These are phyloP conservation scores for Hyalella azteca DNA, from an alignment of 2,888 invertebrate species.

Conservation along the genomic window DNA sequence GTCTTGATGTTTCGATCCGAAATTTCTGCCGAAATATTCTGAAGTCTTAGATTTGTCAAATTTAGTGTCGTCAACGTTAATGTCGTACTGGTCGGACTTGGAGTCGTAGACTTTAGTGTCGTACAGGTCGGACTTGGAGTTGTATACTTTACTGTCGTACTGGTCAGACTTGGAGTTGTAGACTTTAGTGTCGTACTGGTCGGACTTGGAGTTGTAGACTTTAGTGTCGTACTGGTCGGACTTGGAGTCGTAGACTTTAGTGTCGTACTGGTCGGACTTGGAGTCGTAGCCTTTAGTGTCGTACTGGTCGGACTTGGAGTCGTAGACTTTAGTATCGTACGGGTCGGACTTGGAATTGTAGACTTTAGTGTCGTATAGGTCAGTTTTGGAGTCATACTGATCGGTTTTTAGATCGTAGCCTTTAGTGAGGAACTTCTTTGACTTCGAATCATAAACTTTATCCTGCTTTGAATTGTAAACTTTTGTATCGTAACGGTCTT, in stretches of 20 bases:
- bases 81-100: neutral
- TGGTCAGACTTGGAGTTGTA: neutral
- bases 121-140: neutral
- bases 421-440: too few relatives aligned
- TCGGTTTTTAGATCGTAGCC: too few relatives aligned
- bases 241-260: neutral
- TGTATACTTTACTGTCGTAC: neutral
- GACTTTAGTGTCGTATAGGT: neutral
- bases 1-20: too few relatives aligned
- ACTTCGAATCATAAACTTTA: neutral
- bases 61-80: too few relatives aligned
- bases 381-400: too few relatives aligned
- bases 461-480: neutral
- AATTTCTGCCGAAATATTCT: too few relatives aligned
- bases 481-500: constrained; percentile 16
- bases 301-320: neutral
- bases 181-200: neutral
- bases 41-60: too few relatives aligned
- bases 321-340: neutral
- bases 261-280: neutral
- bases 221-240: neutral
- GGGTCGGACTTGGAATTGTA: neutral
- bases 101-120: neutral
- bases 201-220: neutral
- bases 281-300: too few relatives aligned